phyloP scores from a whole-genome alignment of 2,888 invertebrate genomes.

The Diarsia brunnea region DNA sequence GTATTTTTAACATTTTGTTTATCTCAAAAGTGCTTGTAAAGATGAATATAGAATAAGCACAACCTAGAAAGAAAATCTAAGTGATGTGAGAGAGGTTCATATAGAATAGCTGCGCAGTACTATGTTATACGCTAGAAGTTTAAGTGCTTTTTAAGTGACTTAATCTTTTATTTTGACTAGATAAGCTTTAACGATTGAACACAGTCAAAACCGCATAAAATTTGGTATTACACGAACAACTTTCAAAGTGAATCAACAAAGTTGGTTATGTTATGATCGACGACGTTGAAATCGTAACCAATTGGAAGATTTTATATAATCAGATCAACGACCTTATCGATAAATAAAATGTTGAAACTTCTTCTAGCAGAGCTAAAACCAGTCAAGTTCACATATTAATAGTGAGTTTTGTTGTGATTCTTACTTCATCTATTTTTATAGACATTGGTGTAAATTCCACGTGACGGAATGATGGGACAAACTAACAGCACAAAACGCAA shows the following conservation, averaged over 20 bases:
- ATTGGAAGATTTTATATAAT: constrained; percentile 52
- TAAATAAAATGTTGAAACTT: constrained; percentile 27
- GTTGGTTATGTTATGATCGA: constrained; percentile 19
- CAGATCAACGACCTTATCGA: constrained; percentile 44
- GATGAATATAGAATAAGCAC: background rate
- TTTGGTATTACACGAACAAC: constrained; percentile 27
- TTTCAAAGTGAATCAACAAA: constrained; percentile 40
- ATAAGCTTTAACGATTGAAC: constrained; percentile 19
- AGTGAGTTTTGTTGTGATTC: background rate
- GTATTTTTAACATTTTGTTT: background rate
- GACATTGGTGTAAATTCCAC: constrained; percentile 14
- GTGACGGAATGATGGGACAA: background rate
- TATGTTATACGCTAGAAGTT: constrained; percentile 6
- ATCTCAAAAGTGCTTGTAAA: background rate
- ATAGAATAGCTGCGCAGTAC: background rate
- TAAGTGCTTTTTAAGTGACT: background rate
- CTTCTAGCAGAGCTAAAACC: constrained; percentile 14
- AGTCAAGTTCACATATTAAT: constrained; percentile 21
- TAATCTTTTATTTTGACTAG: constrained; percentile 10
- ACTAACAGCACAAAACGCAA: constrained; percentile 9
- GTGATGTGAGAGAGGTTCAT: background rate
- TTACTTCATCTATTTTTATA: constrained; percentile 23
- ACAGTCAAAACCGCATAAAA: constrained; percentile 8
- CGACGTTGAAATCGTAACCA: constrained; percentile 43
- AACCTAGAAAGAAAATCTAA: background rate